Evolutionary conservation across 1,140 invertebrate genomes (phyloP), one percentile per base, ranked within the genome.

Genomic region (Whitmania pigra): DNA sequence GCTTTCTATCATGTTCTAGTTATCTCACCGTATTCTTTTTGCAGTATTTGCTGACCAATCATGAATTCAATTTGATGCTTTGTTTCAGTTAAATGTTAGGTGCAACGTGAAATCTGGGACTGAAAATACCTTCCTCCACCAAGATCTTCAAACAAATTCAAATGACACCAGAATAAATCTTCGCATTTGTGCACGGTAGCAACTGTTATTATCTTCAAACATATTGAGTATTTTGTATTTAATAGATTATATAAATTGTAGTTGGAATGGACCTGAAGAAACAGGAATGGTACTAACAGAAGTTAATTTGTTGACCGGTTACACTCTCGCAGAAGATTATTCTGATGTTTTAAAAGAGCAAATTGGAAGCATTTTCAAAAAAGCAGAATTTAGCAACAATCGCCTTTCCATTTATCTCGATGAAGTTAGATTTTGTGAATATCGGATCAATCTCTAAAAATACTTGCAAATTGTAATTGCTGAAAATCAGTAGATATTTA

Each of bases 231-330:
- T 17, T 4, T 49, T 49, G 9, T 13, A 49, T 49, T 49, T 17
- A 15, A 49, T 49, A 1, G 2, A 49, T 49, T 49, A 15, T 49
- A 49, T 49, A 15, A 49, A 49, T 49, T 49, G 40, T 13, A 63
- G 57, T 63, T 63, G 57, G 57, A 63, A 13, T 25, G 57, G 57
- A 63, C 22, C 22, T 13, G 57, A 31, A 63, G 22, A 22, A 31
- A 63, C 22, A 7, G 57, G 57, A 31, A 63, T 63, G 57, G 57
- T 63, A 7, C 18, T 63, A 31, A 63, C 57, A 31, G 57, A 63
- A 63, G 4, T 63, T 9, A 63, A 63, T 31, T 13, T 63, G 20
- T 63, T 63, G 29, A 63, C 57, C 20, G 57, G 57, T 25, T 63
- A 63, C 15, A 31, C 29, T 31, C 57, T 31, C 22, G 18, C 29